Evolutionary conservation across 2,888 invertebrate species (phyloP), one percentile per base, ranked within the genome.

Genomic region (Microchrysa polita): DNA sequence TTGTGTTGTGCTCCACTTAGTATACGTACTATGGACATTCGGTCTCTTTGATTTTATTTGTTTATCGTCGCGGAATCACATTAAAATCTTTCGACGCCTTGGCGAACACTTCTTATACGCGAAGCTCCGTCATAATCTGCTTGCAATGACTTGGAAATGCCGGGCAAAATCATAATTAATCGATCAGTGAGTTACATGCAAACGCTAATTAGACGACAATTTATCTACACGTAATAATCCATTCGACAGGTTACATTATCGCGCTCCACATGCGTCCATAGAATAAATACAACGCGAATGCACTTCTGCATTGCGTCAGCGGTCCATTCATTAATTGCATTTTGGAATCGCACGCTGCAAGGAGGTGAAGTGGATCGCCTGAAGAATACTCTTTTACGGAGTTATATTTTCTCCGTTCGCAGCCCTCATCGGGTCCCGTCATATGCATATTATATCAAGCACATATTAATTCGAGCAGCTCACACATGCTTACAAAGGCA

Each of bases 141-240:
- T 7, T 5, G 27, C 27, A 34, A 34, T 5, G 27, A 5, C 7
- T 34, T 7, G 27, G 27, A 7, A n/a, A n/a, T n/a, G n/a, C n/a
- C 27, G 7, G 27, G 53, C 52, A 53, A 60, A 59, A 72, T 44
- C 44, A 72, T 61, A 72, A 72, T 72, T 72, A 61, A 72, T 72
- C 72, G 72, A 72, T 72, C 60, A 61, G 72, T 72, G 60, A 72
- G 53, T 61, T 72, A 59, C 72, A 72, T 60, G 72, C 72, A 53
- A 44, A 52, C 40, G 72, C 72, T 72, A 72, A 72, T 72, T 72
- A 72, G 72, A 42, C 61, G 60, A 48, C 60, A 72, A 72, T 72
- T 72, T 72, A 72, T 72, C 60, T 72, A 22, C 72, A 72, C 60
- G 60, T 72, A 57, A 72, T 72, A 72, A 57, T 72, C 59, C 72